Base-by-base conservation (phyloP, 2,888 invertebrate species). In the Drosophila tanythrix region DNA sequence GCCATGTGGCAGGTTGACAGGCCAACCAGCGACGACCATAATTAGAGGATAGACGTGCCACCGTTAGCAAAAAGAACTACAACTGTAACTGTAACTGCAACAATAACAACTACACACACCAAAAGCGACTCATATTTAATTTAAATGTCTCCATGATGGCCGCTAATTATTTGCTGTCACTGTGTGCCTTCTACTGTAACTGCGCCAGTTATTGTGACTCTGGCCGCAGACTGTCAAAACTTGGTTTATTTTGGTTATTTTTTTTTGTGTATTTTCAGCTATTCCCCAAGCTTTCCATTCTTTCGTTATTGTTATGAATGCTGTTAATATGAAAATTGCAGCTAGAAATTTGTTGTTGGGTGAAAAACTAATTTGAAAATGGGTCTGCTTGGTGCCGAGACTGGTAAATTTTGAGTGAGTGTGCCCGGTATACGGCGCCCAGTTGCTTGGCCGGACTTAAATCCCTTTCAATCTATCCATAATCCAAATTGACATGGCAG, bases 281-380 rank as follows among this genome's bases (percentile, higher is more conserved):
- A 74, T 71, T 85, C 72, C 73, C 38, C 46, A 68, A 64, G 65
- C 66, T 75, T 62, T 43, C 29, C 29, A 71, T 50, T 43, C 21
- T 59, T 48, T 52, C 35, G 33, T 27, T 29, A 43, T 50, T 58
- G 62, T 60, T 58, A 29, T 57, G 59, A 62, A 70, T 73, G 60
- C 69, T 75, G 63, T 72, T 70, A 76, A 71, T 70, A 64, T 63
- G 60, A 73, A 83, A 81, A 75, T 87, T 75, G 70, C 65, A 59
- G 67, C 63, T 31, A 11, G 10, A 53, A 64, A 40, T 33, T 11
- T 36, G n/a, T 7, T 48, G 52, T 25, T 35, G 46, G 10, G 61
- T 83, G 74, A 68, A 89, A 85, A 85, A 89, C 73, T 83, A 89
- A 85, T 85, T 85, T 89, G 87, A 87, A 89, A 85, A 89, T 74